Evolutionary conservation across 37 sponge, comb jelly and placozoan genomes (phyloP).

Genomic region (Ianthella basta): DNA sequence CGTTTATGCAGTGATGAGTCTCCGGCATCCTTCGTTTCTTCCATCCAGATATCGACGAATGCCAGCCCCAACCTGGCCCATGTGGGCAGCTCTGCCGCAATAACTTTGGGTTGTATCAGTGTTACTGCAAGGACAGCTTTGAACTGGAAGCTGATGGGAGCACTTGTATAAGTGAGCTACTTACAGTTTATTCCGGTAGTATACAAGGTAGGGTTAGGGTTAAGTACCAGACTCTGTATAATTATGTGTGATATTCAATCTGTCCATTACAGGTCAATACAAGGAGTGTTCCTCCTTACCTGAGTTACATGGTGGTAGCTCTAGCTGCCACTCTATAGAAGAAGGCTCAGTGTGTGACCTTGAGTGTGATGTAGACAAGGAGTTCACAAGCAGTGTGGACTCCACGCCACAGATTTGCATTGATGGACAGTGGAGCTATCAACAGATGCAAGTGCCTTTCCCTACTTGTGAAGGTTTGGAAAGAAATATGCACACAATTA

Average conservation of each 20-base stretch:
- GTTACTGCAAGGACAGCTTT: constrained; percentile 28
- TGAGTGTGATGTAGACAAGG: background rate
- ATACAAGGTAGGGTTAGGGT: background rate
- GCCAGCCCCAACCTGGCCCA: background rate
- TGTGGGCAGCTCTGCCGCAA: constrained; percentile 23
- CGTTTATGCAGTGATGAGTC: no score
- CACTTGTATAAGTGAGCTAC: background rate
- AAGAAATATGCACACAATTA: no score
- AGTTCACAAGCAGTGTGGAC: constrained; percentile 2
- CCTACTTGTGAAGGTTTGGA: constrained; percentile 30
- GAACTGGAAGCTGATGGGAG: background rate
- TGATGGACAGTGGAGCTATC: constrained; percentile 15
- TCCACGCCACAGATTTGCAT: constrained; percentile 5
- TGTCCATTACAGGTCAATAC: background rate
- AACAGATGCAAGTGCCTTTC: background rate
- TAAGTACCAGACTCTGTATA: background rate
- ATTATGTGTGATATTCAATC: background rate
- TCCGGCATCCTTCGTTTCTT: no score
- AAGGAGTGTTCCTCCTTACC: background rate
- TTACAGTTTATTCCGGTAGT: background rate
- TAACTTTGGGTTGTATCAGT: constrained; percentile 9
- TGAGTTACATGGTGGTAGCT: background rate
- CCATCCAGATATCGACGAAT: constrained; percentile 1
- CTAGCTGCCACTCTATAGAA: background rate
- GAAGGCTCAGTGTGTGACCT: background rate